phyloP scores from a whole-genome alignment of 2,797 vertebrate genomes.

The Bradypodion pumilum region DNA sequence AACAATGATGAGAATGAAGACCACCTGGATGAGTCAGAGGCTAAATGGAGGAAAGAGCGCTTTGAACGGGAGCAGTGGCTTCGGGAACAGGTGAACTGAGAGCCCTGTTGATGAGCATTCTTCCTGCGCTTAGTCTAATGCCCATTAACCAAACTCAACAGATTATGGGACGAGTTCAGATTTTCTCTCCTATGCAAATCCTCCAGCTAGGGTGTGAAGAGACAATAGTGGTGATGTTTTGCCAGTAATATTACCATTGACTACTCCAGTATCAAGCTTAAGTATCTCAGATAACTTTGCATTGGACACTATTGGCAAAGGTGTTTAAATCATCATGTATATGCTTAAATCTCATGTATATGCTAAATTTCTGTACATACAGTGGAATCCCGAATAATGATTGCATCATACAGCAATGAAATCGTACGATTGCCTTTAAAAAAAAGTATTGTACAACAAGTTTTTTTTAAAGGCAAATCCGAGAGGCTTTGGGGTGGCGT shows the following conservation, averaged over 20 bases:
- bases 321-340: too few relatives aligned
- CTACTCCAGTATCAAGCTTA: not conserved
- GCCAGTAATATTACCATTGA: not conserved
- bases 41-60: conserved; percentile 88
- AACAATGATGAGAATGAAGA: conserved; percentile 84
- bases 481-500: too few relatives aligned
- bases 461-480: too few relatives aligned
- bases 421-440: too few relatives aligned
- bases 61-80: conserved; percentile 95
- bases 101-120: not conserved
- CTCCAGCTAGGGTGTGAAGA: not conserved
- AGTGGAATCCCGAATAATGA: too few relatives aligned
- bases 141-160: not conserved
- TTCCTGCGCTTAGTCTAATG: not conserved
- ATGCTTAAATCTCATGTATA: not conserved
- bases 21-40: conserved; percentile 83
- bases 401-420: too few relatives aligned
- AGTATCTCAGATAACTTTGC: not conserved
- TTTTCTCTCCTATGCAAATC: not conserved
- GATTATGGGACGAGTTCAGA: not conserved
- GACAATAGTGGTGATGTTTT: not conserved
- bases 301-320: not conserved
- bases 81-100: conserved; percentile 84
- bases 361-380: not conserved
- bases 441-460: too few relatives aligned